Evolutionary conservation across 1,140 invertebrate genomes (phyloP), one percentile per base, ranked within the genome.

Genomic region (Andrena cerasifolii): DNA sequence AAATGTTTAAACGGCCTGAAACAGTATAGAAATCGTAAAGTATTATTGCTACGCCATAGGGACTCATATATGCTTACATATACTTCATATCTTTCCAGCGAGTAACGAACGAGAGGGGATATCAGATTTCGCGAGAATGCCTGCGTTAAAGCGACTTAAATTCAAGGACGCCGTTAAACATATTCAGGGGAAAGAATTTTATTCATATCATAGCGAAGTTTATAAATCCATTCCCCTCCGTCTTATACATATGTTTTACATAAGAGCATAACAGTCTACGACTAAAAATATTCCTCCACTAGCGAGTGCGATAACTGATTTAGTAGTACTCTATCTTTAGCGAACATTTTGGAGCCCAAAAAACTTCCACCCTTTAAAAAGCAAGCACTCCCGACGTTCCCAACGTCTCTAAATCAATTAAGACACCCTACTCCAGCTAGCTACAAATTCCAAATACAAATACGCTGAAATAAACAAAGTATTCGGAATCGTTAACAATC

Each of bases 1-100:
- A 36, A 54, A 63, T 70, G 53, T 73, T 68, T 86, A 82, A 78
- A 63, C 78, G 26, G 18, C 81, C 87, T 88, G 40, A 47, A 88
- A 86, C n/a, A 72, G 66, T 18, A 54, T 33, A 40, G 12, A 58
- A 40, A 61, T 54, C 4, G n/a, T 21, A 47, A 56, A 53, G 31
- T 40, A 33, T 75, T 66, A 54, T 33, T 24, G 14, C 1, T 2
- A 24, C 56, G 28, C 14, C 45, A 2, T 53, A 21, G 33, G 28
- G n/a, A n/a, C n/a, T n/a, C n/a, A n/a, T n/a, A n/a, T n/a, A n/a
- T n/a, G n/a, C n/a, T 53, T 53, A 26, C 12, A 54, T 16, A 24
- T 54, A 3, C 16, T 54, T 31, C 5, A 54, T 14, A 14, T 28
- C 7, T 28, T 54, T 14, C 3, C 18, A 14, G 53, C 14, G 26